Evolutionary conservation across 2,113 vertebrate genomes (phyloP), one percentile per base, ranked within the genome.

Genomic region (Tetraodon nigroviridis): DNA sequence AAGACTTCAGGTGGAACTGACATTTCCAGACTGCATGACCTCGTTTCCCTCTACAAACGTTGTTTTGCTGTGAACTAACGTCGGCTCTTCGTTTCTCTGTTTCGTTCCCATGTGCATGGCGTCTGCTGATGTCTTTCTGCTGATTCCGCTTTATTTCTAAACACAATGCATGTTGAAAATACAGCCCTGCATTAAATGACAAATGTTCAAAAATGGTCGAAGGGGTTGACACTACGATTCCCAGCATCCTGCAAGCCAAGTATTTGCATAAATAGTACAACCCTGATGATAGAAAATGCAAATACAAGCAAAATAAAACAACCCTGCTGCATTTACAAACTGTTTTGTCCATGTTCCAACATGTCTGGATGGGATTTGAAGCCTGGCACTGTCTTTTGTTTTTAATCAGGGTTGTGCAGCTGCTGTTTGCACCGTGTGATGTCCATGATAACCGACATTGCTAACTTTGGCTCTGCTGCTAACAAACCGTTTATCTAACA

Each of bases 401-500:
- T 27, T 27, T 6, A 49, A 49, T 48, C 46, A 48, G 6, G n/a
- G 20, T 20, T 37, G 32, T 20, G 19, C 17, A 10, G 3, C 64
- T 46, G 24, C 41, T 48, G 18, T 48, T 62, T 46, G 40, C 19
- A 17, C 8, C 32, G 4, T 37, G 24, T 27, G 24, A n/a, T 37
- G 18, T 58, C 54, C 51, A 64, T 68, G 55, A 11, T 75, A 82
- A 76, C 64, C 68, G 62, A 88, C 92, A 37, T 75, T 61, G 89
- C 92, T 94, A 93, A 94, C 75, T 51, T 85, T 82, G 32, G n/a
- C 87, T 76, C 79, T 53, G 89, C 90, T 81, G 37, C 85, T 62
- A 45, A 58, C 84, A 80, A 85, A 88, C 91, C 89, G 73, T 80
- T 27, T 50, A 2, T 92, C 89, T 95, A 93, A 95, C 92, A 89